Conservation (phyloP, 2,113 vertebrate genomes). For the Pygoscelis adeliae region DNA sequence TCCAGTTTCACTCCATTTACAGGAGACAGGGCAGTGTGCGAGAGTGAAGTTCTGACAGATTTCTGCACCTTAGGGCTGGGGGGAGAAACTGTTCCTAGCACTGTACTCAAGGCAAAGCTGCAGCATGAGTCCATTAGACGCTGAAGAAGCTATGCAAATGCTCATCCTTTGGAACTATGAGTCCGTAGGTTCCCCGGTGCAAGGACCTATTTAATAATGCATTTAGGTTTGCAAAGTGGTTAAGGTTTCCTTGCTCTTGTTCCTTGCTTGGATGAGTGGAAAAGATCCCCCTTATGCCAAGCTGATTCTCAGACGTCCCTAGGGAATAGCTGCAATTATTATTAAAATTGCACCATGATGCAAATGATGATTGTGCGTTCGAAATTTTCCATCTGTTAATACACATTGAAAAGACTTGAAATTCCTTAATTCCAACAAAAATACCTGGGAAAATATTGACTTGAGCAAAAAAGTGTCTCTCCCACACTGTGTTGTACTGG, state of each 20-base stretch:
- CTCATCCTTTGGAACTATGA: not conserved
- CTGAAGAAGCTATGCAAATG: not conserved
- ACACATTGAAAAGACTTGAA: not conserved
- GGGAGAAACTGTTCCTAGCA: not conserved
- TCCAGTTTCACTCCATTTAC: not conserved
- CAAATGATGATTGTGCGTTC: not conserved
- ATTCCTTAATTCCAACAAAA: not conserved
- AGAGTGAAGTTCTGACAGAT: not conserved
- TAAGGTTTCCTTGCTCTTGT: not conserved
- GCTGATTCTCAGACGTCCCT: not conserved
- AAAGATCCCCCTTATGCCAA: not conserved
- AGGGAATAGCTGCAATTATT: not conserved
- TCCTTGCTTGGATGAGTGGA: not conserved
- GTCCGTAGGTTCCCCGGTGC: not conserved
- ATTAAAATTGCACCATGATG: not conserved
- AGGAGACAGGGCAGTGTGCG: not conserved
- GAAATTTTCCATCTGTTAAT: not conserved
- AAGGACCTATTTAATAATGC: not conserved
- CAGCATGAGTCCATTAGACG: not conserved
- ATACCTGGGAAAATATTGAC: not conserved
- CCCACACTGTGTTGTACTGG: not conserved
- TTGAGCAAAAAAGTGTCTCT: not conserved
- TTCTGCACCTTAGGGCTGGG: not conserved
- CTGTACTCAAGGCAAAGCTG: not conserved
- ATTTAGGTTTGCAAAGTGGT: not conserved